These are phyloP conservation scores for Steinernema scapterisci DNA, from an alignment of 2,888 invertebrate species.

Conservation along the genomic window DNA sequence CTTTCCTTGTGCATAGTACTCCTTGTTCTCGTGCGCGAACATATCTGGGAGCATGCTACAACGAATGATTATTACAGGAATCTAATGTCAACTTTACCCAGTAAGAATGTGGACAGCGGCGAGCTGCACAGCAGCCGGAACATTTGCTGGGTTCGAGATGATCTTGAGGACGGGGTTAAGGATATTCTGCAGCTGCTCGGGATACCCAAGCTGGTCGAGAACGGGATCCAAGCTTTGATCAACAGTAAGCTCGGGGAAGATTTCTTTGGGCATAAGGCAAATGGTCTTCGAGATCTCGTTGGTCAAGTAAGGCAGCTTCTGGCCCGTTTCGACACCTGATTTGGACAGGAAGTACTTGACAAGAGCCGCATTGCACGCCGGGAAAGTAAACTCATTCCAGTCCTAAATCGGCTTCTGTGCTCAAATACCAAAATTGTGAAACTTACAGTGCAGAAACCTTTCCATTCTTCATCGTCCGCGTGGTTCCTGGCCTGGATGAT, in stretches of 20 bases:
- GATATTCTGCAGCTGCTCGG: conserved; percentile 7
- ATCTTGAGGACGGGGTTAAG: neutral
- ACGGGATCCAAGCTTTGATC: neutral
- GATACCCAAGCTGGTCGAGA: conserved; percentile 8
- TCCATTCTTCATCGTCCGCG: neutral
- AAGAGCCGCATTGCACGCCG: neutral
- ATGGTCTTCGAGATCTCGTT: neutral
- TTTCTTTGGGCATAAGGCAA: neutral
- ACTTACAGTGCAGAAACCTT: neutral
- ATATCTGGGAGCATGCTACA: neutral
- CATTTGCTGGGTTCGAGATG: neutral
- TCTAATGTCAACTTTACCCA: neutral
- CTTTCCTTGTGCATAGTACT: neutral
- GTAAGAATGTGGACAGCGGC: conserved; percentile 7
- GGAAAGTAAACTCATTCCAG: neutral
- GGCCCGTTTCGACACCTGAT: neutral
- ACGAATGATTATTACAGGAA: neutral
- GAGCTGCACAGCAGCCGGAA: neutral
- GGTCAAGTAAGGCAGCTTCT: neutral
- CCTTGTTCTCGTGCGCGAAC: conserved; percentile 21
- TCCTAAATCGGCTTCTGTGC: neutral
- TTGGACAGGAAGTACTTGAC: neutral
- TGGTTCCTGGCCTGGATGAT: neutral
- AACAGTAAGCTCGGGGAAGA: neutral
- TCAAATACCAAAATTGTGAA: neutral